phyloP scores from a whole-genome alignment of 2,113 vertebrate species.

The Lepus americanus region DNA sequence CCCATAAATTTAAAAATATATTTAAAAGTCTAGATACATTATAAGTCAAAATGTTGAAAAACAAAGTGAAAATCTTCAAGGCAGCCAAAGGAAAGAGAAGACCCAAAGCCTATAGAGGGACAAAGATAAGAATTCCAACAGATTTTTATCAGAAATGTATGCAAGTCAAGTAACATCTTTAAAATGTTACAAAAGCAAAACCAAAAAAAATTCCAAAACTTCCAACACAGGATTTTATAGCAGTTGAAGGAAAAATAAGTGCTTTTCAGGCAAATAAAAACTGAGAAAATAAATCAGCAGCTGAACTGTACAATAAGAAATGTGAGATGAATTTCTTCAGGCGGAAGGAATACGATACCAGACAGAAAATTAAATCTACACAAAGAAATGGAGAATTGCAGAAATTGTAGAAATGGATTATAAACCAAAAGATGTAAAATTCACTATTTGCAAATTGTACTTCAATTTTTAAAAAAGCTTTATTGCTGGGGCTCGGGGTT shows the following conservation, averaged over 20 bases:
- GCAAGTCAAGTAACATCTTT: not conserved
- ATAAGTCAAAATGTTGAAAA: not conserved
- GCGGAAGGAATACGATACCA: not conserved
- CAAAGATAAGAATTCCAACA: not conserved
- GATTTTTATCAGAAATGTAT: not conserved
- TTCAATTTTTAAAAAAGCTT: not conserved
- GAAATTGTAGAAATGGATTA: not conserved
- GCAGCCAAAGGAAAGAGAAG: not conserved
- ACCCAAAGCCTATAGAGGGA: not conserved
- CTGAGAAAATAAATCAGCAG: slow-evolving; percentile 31
- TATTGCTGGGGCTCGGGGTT: not conserved
- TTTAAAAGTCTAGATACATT: not conserved
- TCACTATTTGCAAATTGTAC: not conserved
- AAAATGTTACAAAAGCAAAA: not conserved
- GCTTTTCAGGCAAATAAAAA: slow-evolving; percentile 28
- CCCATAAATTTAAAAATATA: too few species aligned
- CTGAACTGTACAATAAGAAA: not conserved
- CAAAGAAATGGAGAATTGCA: slow-evolving; percentile 15
- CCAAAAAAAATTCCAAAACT: not conserved
- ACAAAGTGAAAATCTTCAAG: not conserved
- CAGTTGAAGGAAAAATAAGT: not conserved
- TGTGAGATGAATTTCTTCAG: slow-evolving; percentile 34
- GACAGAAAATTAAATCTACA: slow-evolving; percentile 27
- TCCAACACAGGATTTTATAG: not conserved
- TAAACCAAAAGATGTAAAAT: not conserved